These are phyloP conservation scores for Motacilla alba DNA, from an alignment of 2,113 vertebrate species.

Conservation along the genomic window DNA sequence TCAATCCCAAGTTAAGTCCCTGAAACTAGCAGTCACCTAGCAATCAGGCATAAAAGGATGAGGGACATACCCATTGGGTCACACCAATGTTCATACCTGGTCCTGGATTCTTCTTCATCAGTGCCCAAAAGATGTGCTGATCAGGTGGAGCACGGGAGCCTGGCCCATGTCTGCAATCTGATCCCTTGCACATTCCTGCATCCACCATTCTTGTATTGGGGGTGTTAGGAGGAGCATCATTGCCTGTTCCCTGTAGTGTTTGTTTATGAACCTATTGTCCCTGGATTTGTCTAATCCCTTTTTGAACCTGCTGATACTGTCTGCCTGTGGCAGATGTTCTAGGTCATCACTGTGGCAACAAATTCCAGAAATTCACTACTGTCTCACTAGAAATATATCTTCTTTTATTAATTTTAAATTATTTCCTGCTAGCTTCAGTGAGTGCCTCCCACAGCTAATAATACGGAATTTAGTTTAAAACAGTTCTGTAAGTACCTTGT, in stretches of 20 bases:
- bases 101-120: not conserved
- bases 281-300: slow-evolving; percentile 2
- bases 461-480: not conserved
- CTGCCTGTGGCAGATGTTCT: not conserved
- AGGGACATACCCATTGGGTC: not conserved
- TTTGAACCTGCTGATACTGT: not conserved
- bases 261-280: not conserved
- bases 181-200: not conserved
- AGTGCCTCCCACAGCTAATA: not conserved
- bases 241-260: not conserved
- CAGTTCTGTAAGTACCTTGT: not conserved
- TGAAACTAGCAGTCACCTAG: not conserved
- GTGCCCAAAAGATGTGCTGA: not conserved
- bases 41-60: not conserved
- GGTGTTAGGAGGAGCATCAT: not conserved
- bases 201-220: not conserved
- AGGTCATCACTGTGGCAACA: slow-evolving; percentile 8
- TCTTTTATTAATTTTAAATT: not conserved
- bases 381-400: not conserved
- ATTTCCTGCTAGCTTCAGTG: not conserved
- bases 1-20: not conserved
- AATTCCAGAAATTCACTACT: not conserved
- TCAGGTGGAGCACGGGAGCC: not conserved
- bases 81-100: not conserved
- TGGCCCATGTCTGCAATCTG: not conserved